These are phyloP conservation scores for Drosophila nebulosa DNA, from an alignment of 1,140 invertebrate genomes.

Conservation along the genomic window DNA sequence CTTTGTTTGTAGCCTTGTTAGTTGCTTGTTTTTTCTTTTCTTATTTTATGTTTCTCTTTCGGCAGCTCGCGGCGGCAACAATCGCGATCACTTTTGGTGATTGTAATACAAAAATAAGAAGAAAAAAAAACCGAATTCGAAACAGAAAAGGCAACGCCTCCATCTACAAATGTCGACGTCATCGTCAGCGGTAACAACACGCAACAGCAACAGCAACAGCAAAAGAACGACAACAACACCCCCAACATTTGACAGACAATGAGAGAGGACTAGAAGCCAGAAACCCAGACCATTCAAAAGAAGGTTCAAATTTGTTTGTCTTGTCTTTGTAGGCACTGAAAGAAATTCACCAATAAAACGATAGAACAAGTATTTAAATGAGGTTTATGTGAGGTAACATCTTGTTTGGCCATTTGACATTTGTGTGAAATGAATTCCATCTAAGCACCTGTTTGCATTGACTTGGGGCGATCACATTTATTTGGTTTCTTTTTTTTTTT, in stretches of 20 bases:
- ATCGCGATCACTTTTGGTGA: constrained; percentile 74
- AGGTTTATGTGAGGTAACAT: neutral
- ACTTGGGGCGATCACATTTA: neutral
- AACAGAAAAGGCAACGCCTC: constrained; percentile 58
- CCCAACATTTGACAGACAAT: constrained; percentile 48
- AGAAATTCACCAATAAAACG: neutral
- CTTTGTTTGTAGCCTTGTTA: constrained; percentile 55
- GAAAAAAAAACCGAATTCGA: neutral
- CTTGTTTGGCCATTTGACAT: neutral
- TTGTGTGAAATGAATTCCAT: neutral
- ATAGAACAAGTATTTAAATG: neutral
- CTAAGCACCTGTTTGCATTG: neutral
- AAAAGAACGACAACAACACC: constrained; percentile 15
- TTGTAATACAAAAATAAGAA: constrained; percentile 26
- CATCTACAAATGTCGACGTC: constrained; percentile 53
- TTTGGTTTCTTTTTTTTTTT: neutral
- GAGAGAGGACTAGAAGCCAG: neutral
- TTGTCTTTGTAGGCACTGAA: constrained; percentile 20
- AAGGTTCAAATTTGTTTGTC: constrained; percentile 57
- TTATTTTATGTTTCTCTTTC: constrained; percentile 13
- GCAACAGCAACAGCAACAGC: constrained; percentile 48
- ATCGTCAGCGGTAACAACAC: constrained; percentile 48
- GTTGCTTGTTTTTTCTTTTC: constrained; percentile 39
- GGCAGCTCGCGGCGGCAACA: constrained; percentile 43
- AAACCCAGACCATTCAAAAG: constrained; percentile 2